phyloP scores from a whole-genome alignment of 2,888 invertebrate genomes.

The Gymnoscelis rufifasciata region DNA sequence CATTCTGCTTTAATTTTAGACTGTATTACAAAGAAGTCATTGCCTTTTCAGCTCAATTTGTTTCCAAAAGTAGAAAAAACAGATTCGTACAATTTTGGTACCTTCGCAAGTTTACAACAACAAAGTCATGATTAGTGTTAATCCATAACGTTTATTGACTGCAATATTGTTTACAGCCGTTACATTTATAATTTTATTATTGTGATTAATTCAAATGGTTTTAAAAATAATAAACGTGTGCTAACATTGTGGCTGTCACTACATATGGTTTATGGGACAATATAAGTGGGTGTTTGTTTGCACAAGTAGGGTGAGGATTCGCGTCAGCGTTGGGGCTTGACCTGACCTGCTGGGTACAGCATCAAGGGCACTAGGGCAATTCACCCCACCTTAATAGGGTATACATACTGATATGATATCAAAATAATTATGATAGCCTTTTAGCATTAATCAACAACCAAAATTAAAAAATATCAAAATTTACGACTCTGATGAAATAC shows the following conservation, averaged over 20 bases:
- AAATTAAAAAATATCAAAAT: too few relatives aligned
- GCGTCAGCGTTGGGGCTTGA: constrained; percentile 24
- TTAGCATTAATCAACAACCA: too few relatives aligned
- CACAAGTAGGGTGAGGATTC: constrained; percentile 24
- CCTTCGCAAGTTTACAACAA: constrained; percentile 9
- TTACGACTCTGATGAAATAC: too few relatives aligned
- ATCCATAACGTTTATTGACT: constrained; percentile 7
- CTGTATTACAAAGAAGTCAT: constrained; percentile 11
- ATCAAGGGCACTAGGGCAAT: constrained; percentile 43
- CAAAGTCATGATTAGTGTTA: constrained; percentile 10
- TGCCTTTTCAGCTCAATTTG: constrained; percentile 8
- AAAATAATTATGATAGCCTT: too few relatives aligned
- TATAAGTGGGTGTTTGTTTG: constrained; percentile 25
- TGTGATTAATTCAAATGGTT: constrained; percentile 8
- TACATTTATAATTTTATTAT: constrained; percentile 3
- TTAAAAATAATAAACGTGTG: constrained; percentile 6
- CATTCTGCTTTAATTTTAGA: constrained; percentile 2
- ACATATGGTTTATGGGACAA: constrained; percentile 12
- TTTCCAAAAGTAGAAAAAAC: constrained; percentile 20
- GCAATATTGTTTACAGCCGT: constrained; percentile 11
- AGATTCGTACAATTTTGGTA: constrained; percentile 4
- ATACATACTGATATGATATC: too few relatives aligned
- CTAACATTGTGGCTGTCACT: constrained; percentile 8
- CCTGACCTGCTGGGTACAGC: constrained; percentile 40
- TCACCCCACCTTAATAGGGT: constrained; percentile 29